Percentiles rank a stretch among this genome's conserved stretches.
Conservation (phyloP, 2,888 invertebrate genomes). For the Laothoe populi region DNA sequence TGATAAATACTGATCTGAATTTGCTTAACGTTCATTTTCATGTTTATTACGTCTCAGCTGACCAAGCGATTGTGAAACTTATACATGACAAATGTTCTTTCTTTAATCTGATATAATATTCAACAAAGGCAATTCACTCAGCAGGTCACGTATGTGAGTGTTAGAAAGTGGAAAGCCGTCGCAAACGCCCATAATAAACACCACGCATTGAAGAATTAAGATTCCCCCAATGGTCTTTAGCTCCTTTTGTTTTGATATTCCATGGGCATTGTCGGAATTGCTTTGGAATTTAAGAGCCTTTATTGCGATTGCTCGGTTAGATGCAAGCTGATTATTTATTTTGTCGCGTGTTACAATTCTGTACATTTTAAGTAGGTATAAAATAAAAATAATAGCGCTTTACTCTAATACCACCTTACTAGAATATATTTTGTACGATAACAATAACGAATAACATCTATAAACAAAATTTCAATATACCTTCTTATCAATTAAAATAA, state of each 20-base stretch:
- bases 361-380: no score
- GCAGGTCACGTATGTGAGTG: constrained; percentile 33
- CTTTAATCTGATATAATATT: constrained; percentile 11
- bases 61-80: background rate
- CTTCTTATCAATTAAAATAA: no score
- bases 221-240: constrained; percentile 35
- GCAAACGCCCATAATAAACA: constrained; percentile 52
- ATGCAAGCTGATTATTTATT: background rate
- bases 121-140: constrained; percentile 23
- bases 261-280: background rate
- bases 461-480: no score
- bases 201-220: constrained; percentile 46
- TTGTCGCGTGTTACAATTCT: background rate
- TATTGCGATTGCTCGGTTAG: background rate
- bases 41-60: background rate
- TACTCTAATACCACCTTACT: no score
- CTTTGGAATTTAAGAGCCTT: constrained; percentile 5
- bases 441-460: no score
- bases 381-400: no score
- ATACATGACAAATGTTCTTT: constrained; percentile 14
- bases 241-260: constrained; percentile 15
- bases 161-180: constrained; percentile 63
- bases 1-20: no score
- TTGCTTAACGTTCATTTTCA: background rate
- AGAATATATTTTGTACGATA: no score